Evolutionary conservation across 1,140 invertebrate genomes (phyloP).

Genomic region (Portunus trituberculatus): DNA sequence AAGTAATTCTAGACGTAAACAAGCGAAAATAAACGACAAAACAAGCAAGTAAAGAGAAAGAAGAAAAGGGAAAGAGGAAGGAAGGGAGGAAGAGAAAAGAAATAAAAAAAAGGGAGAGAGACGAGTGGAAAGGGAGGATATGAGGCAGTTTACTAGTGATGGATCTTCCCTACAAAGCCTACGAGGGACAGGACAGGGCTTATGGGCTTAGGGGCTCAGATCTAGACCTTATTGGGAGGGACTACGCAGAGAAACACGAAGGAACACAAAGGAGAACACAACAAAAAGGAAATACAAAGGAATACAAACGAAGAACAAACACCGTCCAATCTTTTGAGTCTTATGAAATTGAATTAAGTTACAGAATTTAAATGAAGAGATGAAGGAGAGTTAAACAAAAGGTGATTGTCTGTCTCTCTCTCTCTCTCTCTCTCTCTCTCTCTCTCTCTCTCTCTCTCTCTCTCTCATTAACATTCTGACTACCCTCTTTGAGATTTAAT

Average conservation of each 20-base stretch:
- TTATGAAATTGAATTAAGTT: not conserved
- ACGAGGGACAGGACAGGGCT: not conserved
- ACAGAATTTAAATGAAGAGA: not conserved
- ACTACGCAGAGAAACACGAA: not conserved
- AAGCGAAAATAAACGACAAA: not conserved
- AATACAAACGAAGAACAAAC: not conserved
- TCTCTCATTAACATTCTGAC: slow-evolving; percentile 14
- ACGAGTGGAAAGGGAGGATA: not conserved
- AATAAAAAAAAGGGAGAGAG: not conserved
- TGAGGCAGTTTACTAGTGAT: not conserved
- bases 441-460: slow-evolving; percentile 11
- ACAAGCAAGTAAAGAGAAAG: not conserved
- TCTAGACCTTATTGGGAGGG: not conserved
- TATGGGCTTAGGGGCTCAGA: no score
- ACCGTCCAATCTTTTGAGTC: no score
- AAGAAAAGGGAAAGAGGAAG: not conserved
- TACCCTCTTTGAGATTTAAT: not conserved
- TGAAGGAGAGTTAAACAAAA: not conserved
- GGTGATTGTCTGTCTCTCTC: not conserved
- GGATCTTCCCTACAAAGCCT: not conserved
- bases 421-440: slow-evolving; percentile 20
- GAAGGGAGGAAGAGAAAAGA: not conserved
- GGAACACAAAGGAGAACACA: not conserved
- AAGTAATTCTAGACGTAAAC: not conserved
- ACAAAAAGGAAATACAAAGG: not conserved